Evolutionary conservation across 2,113 vertebrate species (phyloP).

Genomic region (Pachypanchax playfairii): DNA sequence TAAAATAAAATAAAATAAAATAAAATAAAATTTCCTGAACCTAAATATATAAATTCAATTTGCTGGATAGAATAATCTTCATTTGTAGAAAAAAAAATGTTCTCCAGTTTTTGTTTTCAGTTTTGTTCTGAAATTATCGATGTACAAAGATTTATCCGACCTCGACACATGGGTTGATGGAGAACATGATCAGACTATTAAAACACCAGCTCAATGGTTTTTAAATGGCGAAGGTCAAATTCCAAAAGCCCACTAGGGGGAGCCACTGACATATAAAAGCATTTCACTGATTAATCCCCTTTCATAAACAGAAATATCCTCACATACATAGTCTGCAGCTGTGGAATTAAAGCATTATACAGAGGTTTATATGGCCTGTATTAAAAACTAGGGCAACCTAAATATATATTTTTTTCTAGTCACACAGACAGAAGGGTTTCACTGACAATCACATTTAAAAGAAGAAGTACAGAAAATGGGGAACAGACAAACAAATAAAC

Average conservation of each 20-base stretch:
- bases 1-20: too few relatives aligned
- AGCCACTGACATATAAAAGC: constrained; percentile 48
- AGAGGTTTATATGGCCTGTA: constrained; percentile 48
- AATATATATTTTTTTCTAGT: constrained; percentile 21
- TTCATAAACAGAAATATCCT: constrained; percentile 49
- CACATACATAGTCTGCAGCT: constrained; percentile 43
- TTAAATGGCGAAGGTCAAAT: constrained; percentile 7
- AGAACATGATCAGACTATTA: neutral
- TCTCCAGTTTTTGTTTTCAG: neutral
- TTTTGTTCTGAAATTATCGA: neutral
- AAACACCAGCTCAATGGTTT: too few relatives aligned
- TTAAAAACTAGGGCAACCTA: constrained; percentile 46
- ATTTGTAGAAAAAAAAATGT: neutral
- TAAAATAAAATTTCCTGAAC: too few relatives aligned
- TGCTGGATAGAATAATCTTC: neutral
- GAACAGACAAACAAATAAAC: constrained; percentile 40
- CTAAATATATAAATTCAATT: neutral
- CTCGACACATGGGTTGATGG: neutral
- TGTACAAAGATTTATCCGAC: neutral
- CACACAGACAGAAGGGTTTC: constrained; percentile 28
- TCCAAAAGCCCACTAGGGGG: constrained; percentile 66
- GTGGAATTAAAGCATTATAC: constrained; percentile 59
- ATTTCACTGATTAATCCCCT: constrained; percentile 57
- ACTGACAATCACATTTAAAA: constrained; percentile 29
- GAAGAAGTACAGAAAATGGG: constrained; percentile 31